These are phyloP conservation scores for Clunio marinus DNA, from an alignment of 2,888 invertebrate species.

Conservation along the genomic window DNA sequence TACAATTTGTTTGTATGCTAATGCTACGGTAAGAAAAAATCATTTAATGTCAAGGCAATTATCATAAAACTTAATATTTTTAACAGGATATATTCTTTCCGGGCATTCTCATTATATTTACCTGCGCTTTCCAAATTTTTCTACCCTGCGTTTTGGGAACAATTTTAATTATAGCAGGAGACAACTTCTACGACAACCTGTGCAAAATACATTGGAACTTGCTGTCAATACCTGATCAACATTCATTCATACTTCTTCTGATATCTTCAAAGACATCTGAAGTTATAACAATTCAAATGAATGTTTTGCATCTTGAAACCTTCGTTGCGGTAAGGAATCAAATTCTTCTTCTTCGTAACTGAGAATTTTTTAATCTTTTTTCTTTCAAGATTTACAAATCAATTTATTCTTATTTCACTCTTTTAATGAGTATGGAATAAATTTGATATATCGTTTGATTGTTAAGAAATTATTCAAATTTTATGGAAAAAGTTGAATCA, in stretches of 20 bases:
- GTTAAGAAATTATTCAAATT: too few species aligned
- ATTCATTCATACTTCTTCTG: background rate
- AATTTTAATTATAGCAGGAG: background rate
- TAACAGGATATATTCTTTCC: background rate
- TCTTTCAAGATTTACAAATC: background rate
- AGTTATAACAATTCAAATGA: background rate
- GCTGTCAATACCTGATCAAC: background rate
- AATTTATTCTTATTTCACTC: background rate
- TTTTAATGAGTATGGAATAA: background rate
- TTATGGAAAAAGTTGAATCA: too few species aligned
- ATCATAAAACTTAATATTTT: background rate
- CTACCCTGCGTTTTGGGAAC: background rate
- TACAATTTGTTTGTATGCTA: background rate
- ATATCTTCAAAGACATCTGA: background rate
- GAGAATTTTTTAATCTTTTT: background rate
- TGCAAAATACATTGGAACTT: background rate
- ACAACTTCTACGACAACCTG: background rate
- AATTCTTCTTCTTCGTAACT: background rate
- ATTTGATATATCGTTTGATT: too few species aligned
- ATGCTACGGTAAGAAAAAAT: background rate
- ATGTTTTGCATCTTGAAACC: background rate
- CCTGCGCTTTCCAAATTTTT: background rate
- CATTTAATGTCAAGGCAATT: background rate
- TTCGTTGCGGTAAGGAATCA: background rate
- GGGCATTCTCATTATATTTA: background rate